phyloP scores from a whole-genome alignment of 2,797 vertebrate genomes.

The Scomberomorus guttatus region DNA sequence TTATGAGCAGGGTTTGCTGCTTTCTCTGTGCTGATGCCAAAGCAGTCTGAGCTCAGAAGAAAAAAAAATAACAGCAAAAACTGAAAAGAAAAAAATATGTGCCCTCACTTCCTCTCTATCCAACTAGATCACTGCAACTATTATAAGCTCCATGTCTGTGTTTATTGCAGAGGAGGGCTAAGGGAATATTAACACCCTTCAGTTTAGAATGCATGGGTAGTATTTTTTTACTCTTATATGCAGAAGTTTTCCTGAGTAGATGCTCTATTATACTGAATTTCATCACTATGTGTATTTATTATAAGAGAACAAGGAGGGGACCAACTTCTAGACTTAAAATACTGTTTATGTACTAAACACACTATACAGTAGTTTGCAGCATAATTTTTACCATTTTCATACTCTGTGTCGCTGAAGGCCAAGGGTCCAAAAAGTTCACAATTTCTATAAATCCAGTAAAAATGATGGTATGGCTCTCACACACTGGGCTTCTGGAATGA shows the following conservation, averaged over 20 bases:
- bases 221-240: not conserved
- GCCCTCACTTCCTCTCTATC: not conserved
- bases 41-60: not conserved
- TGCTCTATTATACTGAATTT: not conserved
- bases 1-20: not conserved
- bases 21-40: not conserved
- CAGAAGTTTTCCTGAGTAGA: not conserved
- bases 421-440: not conserved
- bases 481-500: not conserved
- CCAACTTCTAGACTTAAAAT: not conserved
- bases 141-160: too few relatives aligned
- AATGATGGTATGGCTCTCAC: not conserved
- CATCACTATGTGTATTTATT: not conserved
- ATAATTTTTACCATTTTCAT: not conserved
- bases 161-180: not conserved
- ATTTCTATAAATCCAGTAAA: not conserved
- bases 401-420: not conserved
- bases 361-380: not conserved
- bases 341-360: not conserved
- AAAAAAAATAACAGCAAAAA: not conserved
- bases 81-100: slow-evolving; percentile 10
- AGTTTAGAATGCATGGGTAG: not conserved
- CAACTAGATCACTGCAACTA: too few relatives aligned
- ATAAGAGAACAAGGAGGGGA: not conserved
- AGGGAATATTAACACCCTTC: not conserved